phyloP scores from a whole-genome alignment of 37 sponge, comb jelly and placozoan species.

The Mnemiopsis leidyi region DNA sequence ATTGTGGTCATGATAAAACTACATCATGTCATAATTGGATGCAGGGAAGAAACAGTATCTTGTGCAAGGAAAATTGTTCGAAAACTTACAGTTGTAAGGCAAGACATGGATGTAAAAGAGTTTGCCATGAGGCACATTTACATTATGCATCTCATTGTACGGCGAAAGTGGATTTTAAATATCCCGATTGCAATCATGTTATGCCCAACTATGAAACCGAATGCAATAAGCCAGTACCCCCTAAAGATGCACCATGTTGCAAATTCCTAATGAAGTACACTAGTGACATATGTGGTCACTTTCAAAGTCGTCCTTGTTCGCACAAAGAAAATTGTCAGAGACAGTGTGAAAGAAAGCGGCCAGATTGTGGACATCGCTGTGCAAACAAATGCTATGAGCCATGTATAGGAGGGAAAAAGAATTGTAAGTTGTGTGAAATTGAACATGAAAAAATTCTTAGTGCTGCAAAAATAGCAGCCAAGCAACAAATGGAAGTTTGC shows the following conservation, averaged over 20 bases:
- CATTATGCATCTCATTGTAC: neutral
- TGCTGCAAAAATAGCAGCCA: neutral
- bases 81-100: neutral
- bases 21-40: slow-evolving; percentile 67
- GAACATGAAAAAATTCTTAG: slow-evolving; percentile 80
- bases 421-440: neutral
- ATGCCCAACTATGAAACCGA: neutral
- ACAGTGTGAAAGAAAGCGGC: slow-evolving; percentile 69
- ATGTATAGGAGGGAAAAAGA: neutral
- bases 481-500: neutral
- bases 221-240: neutral
- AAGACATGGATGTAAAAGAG: neutral
- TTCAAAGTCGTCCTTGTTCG: slow-evolving; percentile 13
- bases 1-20: slow-evolving; percentile 70
- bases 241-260: neutral
- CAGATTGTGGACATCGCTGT: slow-evolving; percentile 80
- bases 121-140: neutral
- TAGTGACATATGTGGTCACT: slow-evolving; percentile 3
- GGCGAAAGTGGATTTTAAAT: neutral
- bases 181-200: slow-evolving; percentile 15
- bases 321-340: slow-evolving; percentile 45
- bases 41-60: neutral
- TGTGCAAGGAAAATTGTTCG: neutral
- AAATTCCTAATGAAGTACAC: neutral
- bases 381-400: slow-evolving; percentile 72